Evolutionary conservation across 2,797 vertebrate species (phyloP).

Genomic region (Cynopterus sphinx): DNA sequence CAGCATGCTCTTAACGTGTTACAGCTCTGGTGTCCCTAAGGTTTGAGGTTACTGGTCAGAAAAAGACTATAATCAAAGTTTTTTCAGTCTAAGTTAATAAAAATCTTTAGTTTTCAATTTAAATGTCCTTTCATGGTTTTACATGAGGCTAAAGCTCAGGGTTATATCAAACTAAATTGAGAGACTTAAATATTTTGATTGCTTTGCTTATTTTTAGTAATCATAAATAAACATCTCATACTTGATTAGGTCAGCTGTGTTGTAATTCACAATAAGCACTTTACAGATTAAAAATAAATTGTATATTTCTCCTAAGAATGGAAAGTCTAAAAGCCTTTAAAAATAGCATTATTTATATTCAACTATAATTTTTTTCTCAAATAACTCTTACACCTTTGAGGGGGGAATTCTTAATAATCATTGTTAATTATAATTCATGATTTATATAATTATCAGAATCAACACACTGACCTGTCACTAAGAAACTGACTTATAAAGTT

Average conservation of each 20-base stretch:
- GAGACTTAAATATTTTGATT: constrained; percentile 41
- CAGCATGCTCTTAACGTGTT: constrained; percentile 29
- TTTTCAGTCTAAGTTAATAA: background rate
- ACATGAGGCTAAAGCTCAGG: background rate
- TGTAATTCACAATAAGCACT: constrained; percentile 35
- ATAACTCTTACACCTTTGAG: constrained; percentile 46
- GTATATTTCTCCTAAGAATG: constrained; percentile 64
- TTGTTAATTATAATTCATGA: constrained; percentile 33
- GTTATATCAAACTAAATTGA: constrained; percentile 36
- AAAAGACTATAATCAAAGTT: constrained; percentile 23
- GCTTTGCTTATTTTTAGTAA: constrained; percentile 47
- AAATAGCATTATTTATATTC: constrained; percentile 77
- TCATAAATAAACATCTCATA: background rate
- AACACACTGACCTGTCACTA: background rate
- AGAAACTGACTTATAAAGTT: background rate
- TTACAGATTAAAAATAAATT: constrained; percentile 78
- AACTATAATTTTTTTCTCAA: constrained; percentile 61
- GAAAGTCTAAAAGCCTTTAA: constrained; percentile 68
- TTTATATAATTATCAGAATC: constrained; percentile 28
- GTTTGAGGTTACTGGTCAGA: background rate
- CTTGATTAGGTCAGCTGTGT: background rate
- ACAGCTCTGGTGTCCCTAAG: background rate
- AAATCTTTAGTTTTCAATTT: constrained; percentile 2
- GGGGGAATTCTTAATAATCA: background rate
- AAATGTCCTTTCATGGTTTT: constrained; percentile 29